These are phyloP conservation scores for Hystrix cristata DNA, from an alignment of 2,113 vertebrate species.

Conservation along the genomic window DNA sequence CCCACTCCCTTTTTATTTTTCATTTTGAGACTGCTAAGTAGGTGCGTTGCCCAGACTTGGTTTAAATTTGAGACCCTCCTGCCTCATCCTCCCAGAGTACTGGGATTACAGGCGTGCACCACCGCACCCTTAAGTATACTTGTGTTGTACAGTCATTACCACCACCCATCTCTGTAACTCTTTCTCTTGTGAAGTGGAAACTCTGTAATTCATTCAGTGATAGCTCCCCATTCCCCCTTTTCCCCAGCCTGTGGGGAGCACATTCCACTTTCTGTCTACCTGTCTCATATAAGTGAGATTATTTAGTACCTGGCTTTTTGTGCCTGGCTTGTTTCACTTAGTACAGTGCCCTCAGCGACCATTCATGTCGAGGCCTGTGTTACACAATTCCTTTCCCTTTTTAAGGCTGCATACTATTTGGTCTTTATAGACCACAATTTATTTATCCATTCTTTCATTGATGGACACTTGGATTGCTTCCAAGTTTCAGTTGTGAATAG, in stretches of 20 bases:
- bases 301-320: background rate
- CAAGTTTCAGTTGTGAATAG: background rate
- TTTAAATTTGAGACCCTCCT: background rate
- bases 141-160: too few species aligned
- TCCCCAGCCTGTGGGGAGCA: too few species aligned
- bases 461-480: background rate
- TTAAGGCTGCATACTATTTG: background rate
- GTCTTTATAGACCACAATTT: background rate
- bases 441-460: background rate
- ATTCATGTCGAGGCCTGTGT: too few species aligned
- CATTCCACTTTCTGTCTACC: background rate
- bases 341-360: background rate
- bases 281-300: background rate
- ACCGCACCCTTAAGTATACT: background rate
- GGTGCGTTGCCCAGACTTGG: background rate
- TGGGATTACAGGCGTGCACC: background rate
- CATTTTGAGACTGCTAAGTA: background rate
- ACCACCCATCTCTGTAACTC: background rate
- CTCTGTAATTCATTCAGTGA: accelerated
- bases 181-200: background rate
- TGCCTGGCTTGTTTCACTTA: background rate
- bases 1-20: background rate
- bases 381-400: background rate
- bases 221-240: too few species aligned
- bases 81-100: background rate